Base-by-base conservation (phyloP, 2,113 vertebrate species). In the Colinus virginianus region DNA sequence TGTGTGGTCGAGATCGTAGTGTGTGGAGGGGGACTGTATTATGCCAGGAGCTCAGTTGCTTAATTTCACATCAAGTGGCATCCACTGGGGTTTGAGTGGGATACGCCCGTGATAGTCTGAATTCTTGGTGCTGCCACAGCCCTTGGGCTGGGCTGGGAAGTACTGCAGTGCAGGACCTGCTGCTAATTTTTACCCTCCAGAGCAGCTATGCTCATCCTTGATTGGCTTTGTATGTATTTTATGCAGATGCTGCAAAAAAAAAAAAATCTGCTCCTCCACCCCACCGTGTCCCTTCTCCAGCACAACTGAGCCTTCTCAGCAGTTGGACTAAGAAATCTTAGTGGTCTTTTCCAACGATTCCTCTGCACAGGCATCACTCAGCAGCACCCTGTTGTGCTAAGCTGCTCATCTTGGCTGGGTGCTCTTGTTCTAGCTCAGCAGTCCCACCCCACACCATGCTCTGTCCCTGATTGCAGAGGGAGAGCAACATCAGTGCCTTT, bases 1-100 rank as follows among this genome's bases (percentile, higher is more conserved):
- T 94, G 95, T 94, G 93, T 95, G 91, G 90, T 93, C 89, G 77
- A 63, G 87, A 90, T 61, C 72, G 68, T 49, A 69, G 49, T 0
- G 0, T 77, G 59, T 55, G 64, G 5, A 85, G 84, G 61, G 88
- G 79, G 74, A 80, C 75, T 67, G 51, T 90, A 86, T 90, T 69
- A 61, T 70, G 88, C 64, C 68, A 56, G 68, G 34, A 83, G 11
- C 18, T 32, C 67, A 32, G 32, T 84, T 88, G 71, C 91, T 95
- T 88, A 88, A 80, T 94, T 90, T 91, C 56, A 75, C 30, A 56
- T 59, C 13, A 36, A 83, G 76, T 63, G 83, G 55, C 61, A 78
- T 22, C 51, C 34, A 0, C 82, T 90, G 88, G 78, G 79, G 76
- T 49, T 26, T 23, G 38, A 77, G 51, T 9, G 25, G 64, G 64